Evolutionary conservation across 2,797 vertebrate genomes (phyloP).

Genomic region (Echeneis naucrates): DNA sequence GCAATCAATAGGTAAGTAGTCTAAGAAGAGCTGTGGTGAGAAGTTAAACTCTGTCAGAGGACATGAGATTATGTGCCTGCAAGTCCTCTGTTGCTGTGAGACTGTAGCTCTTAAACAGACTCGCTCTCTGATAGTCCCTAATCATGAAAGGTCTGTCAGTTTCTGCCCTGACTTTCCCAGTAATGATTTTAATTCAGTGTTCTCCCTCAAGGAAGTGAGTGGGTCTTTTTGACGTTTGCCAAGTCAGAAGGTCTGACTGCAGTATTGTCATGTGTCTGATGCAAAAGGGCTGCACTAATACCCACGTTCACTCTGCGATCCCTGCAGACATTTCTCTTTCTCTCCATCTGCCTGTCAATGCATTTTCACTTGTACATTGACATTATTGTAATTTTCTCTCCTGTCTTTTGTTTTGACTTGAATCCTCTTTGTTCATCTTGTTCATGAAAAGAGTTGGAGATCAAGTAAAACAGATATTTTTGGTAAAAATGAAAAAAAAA

Average conservation of each 20-base stretch:
- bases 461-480: background rate
- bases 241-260: conserved; percentile 68
- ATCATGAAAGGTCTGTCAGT: conserved; percentile 79
- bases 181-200: conserved; percentile 82
- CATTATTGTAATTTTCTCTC: conserved; percentile 9
- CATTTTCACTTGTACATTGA: conserved; percentile 11
- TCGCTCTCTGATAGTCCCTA: conserved; percentile 68
- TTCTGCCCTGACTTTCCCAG: conserved; percentile 71
- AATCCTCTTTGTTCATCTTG: conserved; percentile 8
- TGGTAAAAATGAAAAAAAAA: background rate
- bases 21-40: conserved; percentile 50
- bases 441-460: background rate
- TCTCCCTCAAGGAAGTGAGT: conserved; percentile 72
- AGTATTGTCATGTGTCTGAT: conserved; percentile 70
- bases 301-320: conserved; percentile 45
- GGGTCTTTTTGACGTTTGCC: conserved; percentile 58
- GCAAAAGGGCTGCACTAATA: conserved; percentile 46
- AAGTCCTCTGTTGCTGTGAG: conserved; percentile 78
- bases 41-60: conserved; percentile 68
- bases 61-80: conserved; percentile 73
- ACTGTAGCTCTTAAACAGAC: conserved; percentile 74
- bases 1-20: conserved; percentile 70
- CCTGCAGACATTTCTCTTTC: conserved; percentile 48
- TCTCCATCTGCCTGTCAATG: background rate
- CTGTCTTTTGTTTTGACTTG: conserved; percentile 7